A percentile compares a stretch with the other conserved stretches of the same genome.
Evolutionary conservation across 2,113 vertebrate genomes (phyloP).

Genomic region (human): DNA sequence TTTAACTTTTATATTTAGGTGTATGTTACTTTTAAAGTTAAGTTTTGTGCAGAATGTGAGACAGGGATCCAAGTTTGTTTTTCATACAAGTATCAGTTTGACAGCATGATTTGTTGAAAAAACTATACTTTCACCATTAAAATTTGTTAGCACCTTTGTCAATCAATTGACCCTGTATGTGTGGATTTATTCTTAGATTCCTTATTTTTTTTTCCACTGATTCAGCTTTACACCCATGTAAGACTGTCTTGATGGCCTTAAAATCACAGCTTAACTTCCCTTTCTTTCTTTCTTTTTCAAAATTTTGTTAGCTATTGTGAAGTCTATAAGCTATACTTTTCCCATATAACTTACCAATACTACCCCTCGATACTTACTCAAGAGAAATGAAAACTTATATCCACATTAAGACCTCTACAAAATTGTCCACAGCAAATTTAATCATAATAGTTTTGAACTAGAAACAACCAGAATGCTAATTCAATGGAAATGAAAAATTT

Average conservation of each 20-base stretch:
- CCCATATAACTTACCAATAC: neutral
- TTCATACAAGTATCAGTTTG: neutral
- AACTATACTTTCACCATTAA: neutral
- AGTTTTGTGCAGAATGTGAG: neutral
- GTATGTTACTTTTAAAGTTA: neutral
- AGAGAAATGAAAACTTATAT: neutral
- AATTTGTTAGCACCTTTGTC: neutral
- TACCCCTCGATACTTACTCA: neutral
- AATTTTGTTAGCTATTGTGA: neutral
- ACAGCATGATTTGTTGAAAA: neutral
- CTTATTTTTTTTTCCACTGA: neutral
- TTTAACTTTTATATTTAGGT: neutral
- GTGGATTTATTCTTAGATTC: neutral
- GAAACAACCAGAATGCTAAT: neutral
- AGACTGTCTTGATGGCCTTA: neutral
- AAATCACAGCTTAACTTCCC: neutral
- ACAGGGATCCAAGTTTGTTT: neutral
- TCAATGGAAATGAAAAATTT: neutral
- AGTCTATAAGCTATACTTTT: neutral
- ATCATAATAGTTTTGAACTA: neutral
- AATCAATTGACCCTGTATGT: neutral
- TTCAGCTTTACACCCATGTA: neutral
- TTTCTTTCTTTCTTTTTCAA: neutral
- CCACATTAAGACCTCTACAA: neutral
- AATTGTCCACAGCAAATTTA: neutral